phyloP scores from a whole-genome alignment of 2,888 invertebrate genomes.

The Agonopterix arenella region DNA sequence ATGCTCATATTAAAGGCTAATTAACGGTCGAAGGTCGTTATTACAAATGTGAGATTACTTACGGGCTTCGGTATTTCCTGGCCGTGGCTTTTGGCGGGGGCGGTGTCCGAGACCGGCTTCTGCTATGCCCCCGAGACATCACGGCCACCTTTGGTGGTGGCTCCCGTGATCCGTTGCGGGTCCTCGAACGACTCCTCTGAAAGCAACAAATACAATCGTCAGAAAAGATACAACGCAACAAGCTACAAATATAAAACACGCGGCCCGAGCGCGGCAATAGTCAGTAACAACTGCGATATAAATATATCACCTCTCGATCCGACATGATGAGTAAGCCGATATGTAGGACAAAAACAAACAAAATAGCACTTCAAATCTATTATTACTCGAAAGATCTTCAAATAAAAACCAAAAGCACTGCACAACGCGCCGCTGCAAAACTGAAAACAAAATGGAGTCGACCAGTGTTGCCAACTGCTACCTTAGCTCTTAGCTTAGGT shows the following conservation, averaged over 20 bases:
- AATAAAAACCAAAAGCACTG: slow-evolving; percentile 41
- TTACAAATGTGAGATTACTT: slow-evolving; percentile 25
- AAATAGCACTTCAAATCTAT: slow-evolving; percentile 51
- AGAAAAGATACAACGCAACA: slow-evolving; percentile 26
- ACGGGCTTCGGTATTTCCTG: slow-evolving; percentile 72
- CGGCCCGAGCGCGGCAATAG: slow-evolving; percentile 36
- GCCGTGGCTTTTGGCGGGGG: slow-evolving; percentile 67
- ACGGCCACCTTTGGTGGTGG: slow-evolving; percentile 53
- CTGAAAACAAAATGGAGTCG: slow-evolving; percentile 57
- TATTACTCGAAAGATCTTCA: slow-evolving; percentile 32
- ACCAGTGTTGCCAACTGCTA: no score
- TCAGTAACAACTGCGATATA: slow-evolving; percentile 31
- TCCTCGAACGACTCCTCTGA: slow-evolving; percentile 72
- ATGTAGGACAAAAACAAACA: slow-evolving; percentile 34
- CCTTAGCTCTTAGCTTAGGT: no score
- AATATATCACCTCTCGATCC: slow-evolving; percentile 70
- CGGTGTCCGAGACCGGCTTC: slow-evolving; percentile 72
- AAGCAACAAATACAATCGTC: slow-evolving; percentile 32
- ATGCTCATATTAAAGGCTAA: background rate
- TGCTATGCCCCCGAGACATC: slow-evolving; percentile 66
- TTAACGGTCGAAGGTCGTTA: background rate
- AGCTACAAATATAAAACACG: slow-evolving; percentile 48
- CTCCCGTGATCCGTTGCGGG: slow-evolving; percentile 70
- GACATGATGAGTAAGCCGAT: slow-evolving; percentile 52
- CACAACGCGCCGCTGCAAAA: slow-evolving; percentile 31